These are phyloP conservation scores for Anabacerthia variegaticeps DNA, from an alignment of 2,797 vertebrate species.

Conservation along the genomic window DNA sequence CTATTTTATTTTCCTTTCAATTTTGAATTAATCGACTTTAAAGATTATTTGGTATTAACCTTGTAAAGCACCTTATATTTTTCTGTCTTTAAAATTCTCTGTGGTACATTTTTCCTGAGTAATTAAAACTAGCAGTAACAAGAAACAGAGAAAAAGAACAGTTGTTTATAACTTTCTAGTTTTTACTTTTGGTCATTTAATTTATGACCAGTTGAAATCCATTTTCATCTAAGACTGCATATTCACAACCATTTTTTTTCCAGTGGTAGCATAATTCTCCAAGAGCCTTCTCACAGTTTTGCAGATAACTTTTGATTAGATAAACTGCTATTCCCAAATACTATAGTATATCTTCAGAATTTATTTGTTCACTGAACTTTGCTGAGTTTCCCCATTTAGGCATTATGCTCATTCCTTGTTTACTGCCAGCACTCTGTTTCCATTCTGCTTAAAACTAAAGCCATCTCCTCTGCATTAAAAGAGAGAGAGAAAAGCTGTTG, in stretches of 20 bases:
- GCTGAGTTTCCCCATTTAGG: neutral
- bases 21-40: neutral
- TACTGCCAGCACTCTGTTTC: neutral
- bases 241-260: neutral
- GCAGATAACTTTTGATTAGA: neutral
- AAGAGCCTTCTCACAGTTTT: neutral
- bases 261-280: neutral
- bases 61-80: neutral
- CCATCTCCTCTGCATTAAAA: neutral
- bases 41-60: neutral
- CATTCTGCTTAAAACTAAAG: neutral
- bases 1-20: neutral
- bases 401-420: neutral
- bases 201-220: neutral
- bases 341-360: neutral
- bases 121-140: neutral
- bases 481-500: neutral
- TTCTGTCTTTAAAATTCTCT: neutral
- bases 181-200: neutral
- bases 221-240: neutral
- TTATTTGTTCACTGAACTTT: neutral
- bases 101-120: fast-evolving
- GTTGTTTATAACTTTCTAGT: neutral
- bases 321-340: neutral
- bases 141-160: neutral